Evolutionary conservation across 2,888 invertebrate genomes (phyloP), one percentile per base, ranked within the genome.

Genomic region (Troilus luridus): DNA sequence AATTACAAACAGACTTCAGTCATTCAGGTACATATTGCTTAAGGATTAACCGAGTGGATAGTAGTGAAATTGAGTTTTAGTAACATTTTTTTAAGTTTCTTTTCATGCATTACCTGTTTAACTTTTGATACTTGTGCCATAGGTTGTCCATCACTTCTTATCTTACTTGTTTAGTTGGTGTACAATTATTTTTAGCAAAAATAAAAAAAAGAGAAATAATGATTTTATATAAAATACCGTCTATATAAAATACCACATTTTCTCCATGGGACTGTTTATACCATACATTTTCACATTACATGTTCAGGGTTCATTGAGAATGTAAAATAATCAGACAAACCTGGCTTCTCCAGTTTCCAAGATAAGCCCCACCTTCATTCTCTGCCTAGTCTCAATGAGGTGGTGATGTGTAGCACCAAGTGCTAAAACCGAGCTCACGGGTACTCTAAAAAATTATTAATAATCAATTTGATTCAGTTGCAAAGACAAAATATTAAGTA

Each of bases 331-430:
- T 91, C 54, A 27, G 12, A 90, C 92, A 93, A 97, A 98, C 93
- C 98, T 96, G 0, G 99, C 98, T 94, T 99, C 99, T 2, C 97
- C 99, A 0, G 99, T 98, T 95, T 99, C 99, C 91, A 99, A 95
- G 91, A 99, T 96, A 91, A 99, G 95, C 67, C 98, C 99, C 54
- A 98, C 98, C 94, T 98, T 99, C 98, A 99, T 99, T 90, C 99
- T 96, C 93, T 98, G 97, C 67, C 99, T 96, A 60, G 98, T 97
- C 94, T 98, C 98, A 93, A 99, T 99, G 93, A 99, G 94, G 94
- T 98, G 97, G 94, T 99, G 99, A 94, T 99, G 99, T 3, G 98
- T 97, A 27, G 98, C 98, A 88, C 99, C 99, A 90, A 98, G 95
- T 1, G 98, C 97, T 92, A 99, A 94, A 92, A 99, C 95, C 54